Base-by-base conservation (phyloP, 1,140 invertebrate species). In the Procambarus virginalis region DNA sequence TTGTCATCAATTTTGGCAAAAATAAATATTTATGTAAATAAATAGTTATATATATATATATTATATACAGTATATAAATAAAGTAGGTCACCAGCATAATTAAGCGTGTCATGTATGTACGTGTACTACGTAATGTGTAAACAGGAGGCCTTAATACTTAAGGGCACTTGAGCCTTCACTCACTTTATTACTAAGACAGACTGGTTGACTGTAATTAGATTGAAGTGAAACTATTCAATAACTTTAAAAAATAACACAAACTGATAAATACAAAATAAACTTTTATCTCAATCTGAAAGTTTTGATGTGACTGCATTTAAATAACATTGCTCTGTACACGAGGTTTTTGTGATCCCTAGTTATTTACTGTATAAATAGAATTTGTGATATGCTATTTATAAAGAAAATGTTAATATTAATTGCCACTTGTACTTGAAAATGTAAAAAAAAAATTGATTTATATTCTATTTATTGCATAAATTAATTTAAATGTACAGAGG, bases 121-220 rank as follows among this genome's bases (percentile, higher is more conserved):
- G 34, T 34, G 34, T 34, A 34, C 34, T 1, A 34, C 34, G 34
- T 34, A 34, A 34, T 34, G 34, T n/a, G 55, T 55, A n/a, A 20
- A 79, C 3, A 79, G 48, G 22, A 55, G 46, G 68, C 68, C 68
- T 70, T 70, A 70, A 70, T 70, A 70, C 68, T 70, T 68, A 68
- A 17, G 3, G 17, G 20, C n/a, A n/a, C 20, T 17, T 64, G 60
- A 64, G 5, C 5, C 3, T 12, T 9, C 60, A 64, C 3, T 22
- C 22, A 70, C 4, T 34, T 6, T 70, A 68, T 70, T 34, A 70
- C 2, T 10, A 70, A 4, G 10, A 5, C 17, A 34, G n/a, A 70
- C 68, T 70, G n/a, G 22, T 4, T 17, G 20, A 17, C 68, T 20
- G 17, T 3, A 64, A 17, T 64, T 3, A 64, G 14, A 20, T 17